These are phyloP conservation scores for Synergus laeviventris DNA, from an alignment of 2,888 invertebrate species.

Conservation along the genomic window DNA sequence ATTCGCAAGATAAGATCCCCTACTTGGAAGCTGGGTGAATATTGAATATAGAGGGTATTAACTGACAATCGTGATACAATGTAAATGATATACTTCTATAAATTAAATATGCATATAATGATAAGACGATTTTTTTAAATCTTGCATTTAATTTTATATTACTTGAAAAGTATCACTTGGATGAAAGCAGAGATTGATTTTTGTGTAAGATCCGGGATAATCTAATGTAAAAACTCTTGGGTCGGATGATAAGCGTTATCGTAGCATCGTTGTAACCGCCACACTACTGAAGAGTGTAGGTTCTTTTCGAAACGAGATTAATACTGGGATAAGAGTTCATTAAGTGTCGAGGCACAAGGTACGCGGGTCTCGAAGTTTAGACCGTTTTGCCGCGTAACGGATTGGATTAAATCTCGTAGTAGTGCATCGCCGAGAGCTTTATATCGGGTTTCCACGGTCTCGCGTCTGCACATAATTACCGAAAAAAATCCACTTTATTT, in stretches of 20 bases:
- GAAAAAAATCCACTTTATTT: conserved; percentile 56
- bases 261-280: conserved; percentile 2
- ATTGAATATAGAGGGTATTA: not conserved
- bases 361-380: conserved; percentile 38
- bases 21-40: not conserved
- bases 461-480: conserved; percentile 56
- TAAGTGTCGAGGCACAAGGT: conserved; percentile 47
- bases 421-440: conserved; percentile 55
- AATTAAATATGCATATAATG: not conserved
- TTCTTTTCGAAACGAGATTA: conserved; percentile 59
- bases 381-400: conserved; percentile 58
- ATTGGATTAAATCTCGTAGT: conserved; percentile 68
- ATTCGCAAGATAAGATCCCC: not conserved
- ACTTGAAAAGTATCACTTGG: not conserved
- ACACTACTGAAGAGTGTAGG: not conserved
- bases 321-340: conserved; percentile 65
- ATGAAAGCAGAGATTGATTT: not conserved
- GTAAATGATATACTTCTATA: not conserved
- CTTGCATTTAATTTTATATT: not conserved
- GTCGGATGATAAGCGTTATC: conserved; percentile 24
- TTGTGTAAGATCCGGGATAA: not conserved
- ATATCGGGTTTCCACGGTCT: conserved; percentile 58
- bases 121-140: not conserved
- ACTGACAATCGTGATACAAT: not conserved
- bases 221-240: conserved; percentile 17